phyloP scores from a whole-genome alignment of 1,140 invertebrate genomes.

The Drusus annulatus region DNA sequence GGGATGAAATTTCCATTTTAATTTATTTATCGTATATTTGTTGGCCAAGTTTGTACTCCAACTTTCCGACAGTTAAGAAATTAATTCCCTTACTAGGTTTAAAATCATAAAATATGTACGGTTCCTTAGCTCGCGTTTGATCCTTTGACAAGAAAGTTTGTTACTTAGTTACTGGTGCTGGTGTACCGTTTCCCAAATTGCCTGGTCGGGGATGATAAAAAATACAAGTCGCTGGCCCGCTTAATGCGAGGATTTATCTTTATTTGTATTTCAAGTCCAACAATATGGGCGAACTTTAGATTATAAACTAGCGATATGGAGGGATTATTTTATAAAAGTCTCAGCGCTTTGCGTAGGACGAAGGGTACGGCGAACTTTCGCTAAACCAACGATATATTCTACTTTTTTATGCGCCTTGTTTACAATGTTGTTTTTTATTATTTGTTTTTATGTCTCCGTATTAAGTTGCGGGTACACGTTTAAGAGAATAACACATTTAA shows the following conservation, averaged over 20 bases:
- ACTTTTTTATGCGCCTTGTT: slow-evolving; percentile 27
- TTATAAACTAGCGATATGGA: slow-evolving; percentile 50
- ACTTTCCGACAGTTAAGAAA: not conserved
- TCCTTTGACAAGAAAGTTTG: slow-evolving; percentile 32
- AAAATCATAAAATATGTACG: slow-evolving; percentile 32
- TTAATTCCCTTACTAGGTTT: slow-evolving; percentile 25
- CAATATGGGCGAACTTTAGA: slow-evolving; percentile 54
- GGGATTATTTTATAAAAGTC: slow-evolving; percentile 46
- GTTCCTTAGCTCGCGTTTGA: slow-evolving; percentile 16
- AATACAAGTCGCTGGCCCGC: slow-evolving; percentile 21
- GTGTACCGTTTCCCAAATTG: slow-evolving; percentile 9
- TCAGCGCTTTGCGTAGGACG: not conserved
- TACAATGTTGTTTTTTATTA: slow-evolving; percentile 25
- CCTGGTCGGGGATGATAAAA: slow-evolving; percentile 34
- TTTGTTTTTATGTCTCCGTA: slow-evolving; percentile 24
- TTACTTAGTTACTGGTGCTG: slow-evolving; percentile 12
- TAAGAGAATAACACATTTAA: not conserved
- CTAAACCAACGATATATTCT: slow-evolving; percentile 3
- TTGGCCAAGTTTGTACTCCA: not conserved
- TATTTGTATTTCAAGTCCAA: slow-evolving; percentile 49
- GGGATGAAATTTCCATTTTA: not conserved
- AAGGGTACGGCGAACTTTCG: slow-evolving; percentile 1
- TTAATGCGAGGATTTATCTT: slow-evolving; percentile 53
- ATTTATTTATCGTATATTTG: slow-evolving; percentile 18
- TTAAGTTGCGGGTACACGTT: slow-evolving; percentile 25